A percentile compares a stretch with the other conserved stretches of the same genome.
These are phyloP conservation scores for Hylomyscus alleni DNA, from an alignment of 2,797 vertebrate species.

Conservation along the genomic window DNA sequence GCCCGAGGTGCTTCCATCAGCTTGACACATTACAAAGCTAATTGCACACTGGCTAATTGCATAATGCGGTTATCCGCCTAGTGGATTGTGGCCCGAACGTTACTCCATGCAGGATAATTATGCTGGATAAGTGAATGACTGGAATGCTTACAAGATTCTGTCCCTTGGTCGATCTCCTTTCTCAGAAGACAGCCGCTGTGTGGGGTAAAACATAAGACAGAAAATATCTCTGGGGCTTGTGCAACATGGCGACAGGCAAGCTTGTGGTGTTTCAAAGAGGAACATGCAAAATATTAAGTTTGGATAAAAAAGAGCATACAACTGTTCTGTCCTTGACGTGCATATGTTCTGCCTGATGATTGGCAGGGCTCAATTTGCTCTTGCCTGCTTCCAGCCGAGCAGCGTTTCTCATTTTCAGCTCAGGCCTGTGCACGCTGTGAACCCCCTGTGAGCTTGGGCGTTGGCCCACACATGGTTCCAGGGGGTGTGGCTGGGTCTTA, in stretches of 20 bases:
- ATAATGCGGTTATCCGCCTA: background rate
- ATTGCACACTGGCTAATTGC: background rate
- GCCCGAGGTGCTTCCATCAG: background rate
- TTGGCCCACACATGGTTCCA: fast-evolving
- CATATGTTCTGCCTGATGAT: slow-evolving; percentile 62
- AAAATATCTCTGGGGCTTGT: slow-evolving; percentile 64
- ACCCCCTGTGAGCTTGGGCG: fast-evolving
- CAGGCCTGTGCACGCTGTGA: fast-evolving
- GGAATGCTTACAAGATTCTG: slow-evolving; percentile 75
- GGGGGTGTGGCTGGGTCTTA: fast-evolving
- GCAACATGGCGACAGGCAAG: slow-evolving; percentile 54
- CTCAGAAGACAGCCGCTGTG: slow-evolving; percentile 81
- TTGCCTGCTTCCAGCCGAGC: background rate
- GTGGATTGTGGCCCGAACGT: slow-evolving; percentile 11
- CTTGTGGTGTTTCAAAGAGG: slow-evolving; percentile 66
- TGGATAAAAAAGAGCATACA: slow-evolving; percentile 76
- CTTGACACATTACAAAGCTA: background rate
- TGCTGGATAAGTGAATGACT: slow-evolving; percentile 72
- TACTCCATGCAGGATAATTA: slow-evolving; percentile 65
- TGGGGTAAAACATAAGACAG: slow-evolving; percentile 78
- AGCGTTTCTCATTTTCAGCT: background rate
- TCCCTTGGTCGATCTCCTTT: slow-evolving; percentile 72
- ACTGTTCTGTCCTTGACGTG: slow-evolving; percentile 60
- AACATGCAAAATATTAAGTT: slow-evolving; percentile 76
- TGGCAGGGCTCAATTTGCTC: slow-evolving; percentile 5